These are phyloP conservation scores for Protomyctophum bolini DNA, from an alignment of 2,113 vertebrate genomes.

Conservation along the genomic window DNA sequence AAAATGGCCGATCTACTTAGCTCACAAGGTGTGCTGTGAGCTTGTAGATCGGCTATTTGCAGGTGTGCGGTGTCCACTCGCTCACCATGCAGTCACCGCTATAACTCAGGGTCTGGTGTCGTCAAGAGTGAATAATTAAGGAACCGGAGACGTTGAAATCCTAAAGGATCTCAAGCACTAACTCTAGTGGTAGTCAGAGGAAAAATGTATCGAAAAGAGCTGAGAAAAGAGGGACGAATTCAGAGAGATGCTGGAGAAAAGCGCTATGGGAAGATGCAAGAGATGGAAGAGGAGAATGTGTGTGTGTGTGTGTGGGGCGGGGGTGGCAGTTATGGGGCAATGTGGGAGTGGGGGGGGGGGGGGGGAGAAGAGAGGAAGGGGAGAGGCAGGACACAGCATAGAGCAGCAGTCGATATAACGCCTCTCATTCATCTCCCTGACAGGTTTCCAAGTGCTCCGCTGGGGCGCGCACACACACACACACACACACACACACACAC, in stretches of 20 bases:
- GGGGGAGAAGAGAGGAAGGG: constrained; percentile 20
- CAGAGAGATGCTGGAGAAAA: not conserved
- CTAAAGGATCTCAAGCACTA: too few relatives aligned
- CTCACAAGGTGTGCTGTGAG: too few relatives aligned
- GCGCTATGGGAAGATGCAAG: not conserved
- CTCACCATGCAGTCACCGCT: too few relatives aligned
- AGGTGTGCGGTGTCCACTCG: too few relatives aligned
- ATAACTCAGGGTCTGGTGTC: too few relatives aligned
- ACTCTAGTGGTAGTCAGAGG: not conserved
- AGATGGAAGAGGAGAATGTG: constrained; percentile 35
- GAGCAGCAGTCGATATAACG: constrained; percentile 76
- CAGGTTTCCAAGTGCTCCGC: constrained; percentile 75
- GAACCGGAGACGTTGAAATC: too few relatives aligned
- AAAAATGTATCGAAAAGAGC: constrained; percentile 6
- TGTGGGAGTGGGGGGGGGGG: not conserved
- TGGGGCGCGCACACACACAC: constrained; percentile 63
- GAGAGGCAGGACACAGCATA: constrained; percentile 48
- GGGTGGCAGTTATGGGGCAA: constrained; percentile 16
- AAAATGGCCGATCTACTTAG: too few relatives aligned
- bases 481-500: constrained; percentile 65
- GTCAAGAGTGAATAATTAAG: too few relatives aligned
- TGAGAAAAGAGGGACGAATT: not conserved
- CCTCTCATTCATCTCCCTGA: constrained; percentile 83
- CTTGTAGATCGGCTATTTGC: too few relatives aligned
- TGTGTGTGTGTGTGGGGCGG: constrained; percentile 41